phyloP scores from a whole-genome alignment of 1,140 invertebrate species.

The Drosophila sturtevanti region DNA sequence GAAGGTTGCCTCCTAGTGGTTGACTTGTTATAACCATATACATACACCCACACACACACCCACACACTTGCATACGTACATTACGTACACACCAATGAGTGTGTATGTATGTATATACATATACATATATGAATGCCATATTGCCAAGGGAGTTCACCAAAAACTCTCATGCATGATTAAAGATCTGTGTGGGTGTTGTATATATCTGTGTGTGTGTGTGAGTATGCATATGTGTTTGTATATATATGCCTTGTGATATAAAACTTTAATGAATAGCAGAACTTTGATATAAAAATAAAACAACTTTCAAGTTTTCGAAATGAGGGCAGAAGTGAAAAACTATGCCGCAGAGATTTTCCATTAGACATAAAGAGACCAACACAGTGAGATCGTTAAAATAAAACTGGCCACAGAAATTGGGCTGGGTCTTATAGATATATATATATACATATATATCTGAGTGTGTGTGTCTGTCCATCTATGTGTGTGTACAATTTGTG shows the following conservation, averaged over 20 bases:
- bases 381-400: constrained; percentile 45
- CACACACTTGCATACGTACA: too few relatives aligned
- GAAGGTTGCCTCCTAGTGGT: constrained; percentile 25
- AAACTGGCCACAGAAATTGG: constrained; percentile 22
- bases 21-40: constrained; percentile 26
- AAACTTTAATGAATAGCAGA: constrained; percentile 64
- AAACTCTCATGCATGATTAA: constrained; percentile 68
- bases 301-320: constrained; percentile 50
- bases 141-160: constrained; percentile 57
- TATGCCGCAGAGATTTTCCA: constrained; percentile 40
- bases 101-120: constrained; percentile 11
- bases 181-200: constrained; percentile 54
- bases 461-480: not conserved
- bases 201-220: constrained; percentile 26
- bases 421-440: not conserved
- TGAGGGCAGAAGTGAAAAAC: constrained; percentile 26
- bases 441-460: not conserved
- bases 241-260: constrained; percentile 33
- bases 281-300: constrained; percentile 1
- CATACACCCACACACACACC: too few relatives aligned
- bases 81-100: not conserved
- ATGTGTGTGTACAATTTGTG: not conserved
- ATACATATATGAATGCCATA: not conserved
- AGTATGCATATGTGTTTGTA: not conserved
- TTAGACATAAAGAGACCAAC: constrained; percentile 49